These are phyloP conservation scores for Heliconius hewitsoni DNA, from an alignment of 1,140 invertebrate species.

Conservation along the genomic window DNA sequence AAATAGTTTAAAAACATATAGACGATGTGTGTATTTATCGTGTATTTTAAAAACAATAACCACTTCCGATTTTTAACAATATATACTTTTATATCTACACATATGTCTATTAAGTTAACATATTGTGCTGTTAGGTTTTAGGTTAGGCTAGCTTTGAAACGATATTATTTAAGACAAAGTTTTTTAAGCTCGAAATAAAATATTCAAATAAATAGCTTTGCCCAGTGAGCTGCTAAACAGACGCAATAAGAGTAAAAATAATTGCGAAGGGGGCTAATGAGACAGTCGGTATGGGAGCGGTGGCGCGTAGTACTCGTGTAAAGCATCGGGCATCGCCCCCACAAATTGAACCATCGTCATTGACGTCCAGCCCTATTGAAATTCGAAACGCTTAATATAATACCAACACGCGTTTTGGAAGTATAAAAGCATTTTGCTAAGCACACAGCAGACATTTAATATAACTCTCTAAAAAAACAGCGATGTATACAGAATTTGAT, in stretches of 20 bases:
- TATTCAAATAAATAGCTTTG: not conserved
- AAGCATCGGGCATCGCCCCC: constrained; percentile 64
- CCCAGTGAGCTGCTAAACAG: constrained; percentile 37
- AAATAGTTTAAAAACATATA: no score
- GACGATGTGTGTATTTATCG: no score
- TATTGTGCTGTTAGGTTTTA: no score
- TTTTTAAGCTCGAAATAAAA: not conserved
- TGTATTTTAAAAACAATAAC: no score
- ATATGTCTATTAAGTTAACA: no score
- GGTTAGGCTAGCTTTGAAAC: no score
- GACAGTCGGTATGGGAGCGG: constrained; percentile 59
- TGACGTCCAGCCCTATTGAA: constrained; percentile 52
- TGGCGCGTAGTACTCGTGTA: constrained; percentile 53
- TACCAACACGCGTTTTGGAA: constrained; percentile 11
- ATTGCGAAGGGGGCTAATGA: constrained; percentile 65
- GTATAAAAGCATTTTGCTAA: constrained; percentile 8
- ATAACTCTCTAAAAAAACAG: not conserved
- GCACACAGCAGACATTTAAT: not conserved
- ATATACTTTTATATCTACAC: no score
- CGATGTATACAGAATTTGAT: not conserved
- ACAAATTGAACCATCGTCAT: constrained; percentile 56
- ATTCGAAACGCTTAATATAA: constrained; percentile 25
- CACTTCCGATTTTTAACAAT: no score
- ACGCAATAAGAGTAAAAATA: constrained; percentile 59
- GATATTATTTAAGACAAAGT: not conserved